Evolutionary conservation across 92 coral and sea anemone species (phyloP).

Genomic region (Porites evermanni): DNA sequence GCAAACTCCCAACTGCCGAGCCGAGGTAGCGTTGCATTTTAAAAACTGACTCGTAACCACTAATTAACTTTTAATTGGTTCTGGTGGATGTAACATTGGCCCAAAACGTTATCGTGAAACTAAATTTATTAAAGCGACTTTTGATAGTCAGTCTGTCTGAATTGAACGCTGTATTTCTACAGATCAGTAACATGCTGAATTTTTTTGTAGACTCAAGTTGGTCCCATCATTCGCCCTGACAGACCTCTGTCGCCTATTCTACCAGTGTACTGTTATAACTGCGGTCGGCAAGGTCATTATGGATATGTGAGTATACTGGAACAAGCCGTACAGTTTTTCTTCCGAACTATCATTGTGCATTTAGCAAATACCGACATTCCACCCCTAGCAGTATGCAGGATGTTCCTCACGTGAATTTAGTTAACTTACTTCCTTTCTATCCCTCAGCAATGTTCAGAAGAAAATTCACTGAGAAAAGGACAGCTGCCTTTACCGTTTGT

Average conservation of each 20-base stretch:
- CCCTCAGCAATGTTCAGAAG: constrained; percentile 32
- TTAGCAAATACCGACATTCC: too few species aligned
- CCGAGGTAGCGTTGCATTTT: constrained; percentile 5
- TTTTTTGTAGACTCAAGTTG: constrained; percentile 24
- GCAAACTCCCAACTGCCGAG: background rate
- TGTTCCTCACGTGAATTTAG: too few species aligned
- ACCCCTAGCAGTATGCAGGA: too few species aligned
- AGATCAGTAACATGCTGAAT: background rate
- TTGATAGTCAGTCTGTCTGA: background rate
- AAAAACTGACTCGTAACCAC: too few species aligned
- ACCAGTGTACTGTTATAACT: constrained; percentile 77
- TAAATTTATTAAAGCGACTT: background rate
- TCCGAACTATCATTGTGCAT: too few species aligned
- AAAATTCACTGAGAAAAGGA: background rate
- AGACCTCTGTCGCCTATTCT: background rate
- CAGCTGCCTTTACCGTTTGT: constrained; percentile 46
- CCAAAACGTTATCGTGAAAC: too few species aligned
- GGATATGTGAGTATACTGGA: constrained; percentile 75
- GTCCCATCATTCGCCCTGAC: constrained; percentile 18
- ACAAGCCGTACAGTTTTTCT: too few species aligned
- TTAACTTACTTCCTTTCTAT: background rate
- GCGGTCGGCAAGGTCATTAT: constrained; percentile 75
- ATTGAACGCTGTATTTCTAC: too few species aligned
- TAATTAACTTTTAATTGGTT: too few species aligned
- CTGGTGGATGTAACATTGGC: too few species aligned